A percentile compares a stretch with the other conserved stretches of the same genome.
phyloP scores from a whole-genome alignment of 2,888 invertebrate genomes.

The Vanessa cardui region DNA sequence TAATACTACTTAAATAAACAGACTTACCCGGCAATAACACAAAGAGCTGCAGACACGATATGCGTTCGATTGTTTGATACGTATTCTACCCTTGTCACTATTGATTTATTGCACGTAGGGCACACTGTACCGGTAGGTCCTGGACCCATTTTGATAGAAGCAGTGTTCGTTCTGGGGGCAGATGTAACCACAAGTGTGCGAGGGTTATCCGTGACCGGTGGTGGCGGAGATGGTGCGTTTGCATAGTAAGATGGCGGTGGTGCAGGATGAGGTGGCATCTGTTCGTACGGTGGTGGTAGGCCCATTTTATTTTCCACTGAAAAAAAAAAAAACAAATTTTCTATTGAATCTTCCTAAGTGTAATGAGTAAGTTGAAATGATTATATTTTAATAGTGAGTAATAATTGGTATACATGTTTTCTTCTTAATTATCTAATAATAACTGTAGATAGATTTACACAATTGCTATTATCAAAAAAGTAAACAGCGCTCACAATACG shows the following conservation, averaged over 20 bases:
- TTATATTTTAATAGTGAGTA: too few species aligned
- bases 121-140: constrained; percentile 72
- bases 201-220: constrained; percentile 55
- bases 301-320: constrained; percentile 81
- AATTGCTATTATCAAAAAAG: too few species aligned
- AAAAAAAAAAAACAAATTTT: constrained; percentile 45
- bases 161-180: constrained; percentile 40
- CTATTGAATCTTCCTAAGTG: neutral
- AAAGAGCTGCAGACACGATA: constrained; percentile 73
- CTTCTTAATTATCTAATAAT: too few species aligned
- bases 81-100: constrained; percentile 71
- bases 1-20: neutral
- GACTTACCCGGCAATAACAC: constrained; percentile 71
- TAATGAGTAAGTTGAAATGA: neutral
- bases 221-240: constrained; percentile 63
- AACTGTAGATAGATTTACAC: too few species aligned
- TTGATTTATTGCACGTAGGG: constrained; percentile 66
- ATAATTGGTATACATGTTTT: too few species aligned
- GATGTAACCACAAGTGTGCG: constrained; percentile 68
- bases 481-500: too few species aligned
- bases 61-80: constrained; percentile 76
- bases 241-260: constrained; percentile 77
- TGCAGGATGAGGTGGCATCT: constrained; percentile 62
- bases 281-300: constrained; percentile 73
- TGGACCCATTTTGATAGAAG: constrained; percentile 62